These are phyloP conservation scores for Brachyalestes nurse DNA, from an alignment of 2,797 vertebrate species.

Conservation along the genomic window DNA sequence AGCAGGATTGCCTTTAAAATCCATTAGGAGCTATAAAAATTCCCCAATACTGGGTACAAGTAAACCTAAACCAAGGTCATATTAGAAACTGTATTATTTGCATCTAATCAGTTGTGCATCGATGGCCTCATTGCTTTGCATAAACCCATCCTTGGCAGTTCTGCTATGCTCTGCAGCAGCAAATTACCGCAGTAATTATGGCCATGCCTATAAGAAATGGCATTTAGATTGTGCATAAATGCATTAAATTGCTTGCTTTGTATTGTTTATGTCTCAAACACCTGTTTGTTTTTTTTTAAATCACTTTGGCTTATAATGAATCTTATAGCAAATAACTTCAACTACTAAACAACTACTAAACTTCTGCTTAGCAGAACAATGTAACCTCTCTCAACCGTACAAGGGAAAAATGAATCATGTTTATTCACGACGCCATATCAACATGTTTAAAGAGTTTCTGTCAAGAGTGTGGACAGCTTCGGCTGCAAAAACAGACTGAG, in stretches of 20 bases:
- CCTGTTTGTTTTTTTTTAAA: slow-evolving; percentile 38
- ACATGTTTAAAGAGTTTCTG: neutral
- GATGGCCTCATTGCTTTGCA: slow-evolving; percentile 24
- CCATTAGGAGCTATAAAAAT: slow-evolving; percentile 1
- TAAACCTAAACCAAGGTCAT: slow-evolving; percentile 21
- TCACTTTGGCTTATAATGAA: slow-evolving; percentile 31
- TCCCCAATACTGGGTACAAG: neutral
- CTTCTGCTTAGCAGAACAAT: slow-evolving; percentile 6
- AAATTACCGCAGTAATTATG: slow-evolving; percentile 47
- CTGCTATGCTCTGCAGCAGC: slow-evolving; percentile 24
- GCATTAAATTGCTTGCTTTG: slow-evolving; percentile 34
- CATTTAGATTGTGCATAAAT: slow-evolving; percentile 48
- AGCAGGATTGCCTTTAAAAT: slow-evolving; percentile 4
- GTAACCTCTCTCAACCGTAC: slow-evolving; percentile 1
- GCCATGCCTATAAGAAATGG: slow-evolving; percentile 29
- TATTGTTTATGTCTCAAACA: slow-evolving; percentile 36
- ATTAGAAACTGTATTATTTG: slow-evolving; percentile 36
- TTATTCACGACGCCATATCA: neutral
- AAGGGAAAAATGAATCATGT: slow-evolving; percentile 13
- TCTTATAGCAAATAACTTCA: slow-evolving; percentile 20
- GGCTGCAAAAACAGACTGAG: neutral
- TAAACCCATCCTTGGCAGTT: slow-evolving; percentile 26
- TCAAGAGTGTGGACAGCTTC: neutral
- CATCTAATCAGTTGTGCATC: slow-evolving; percentile 50
- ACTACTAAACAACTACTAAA: neutral